These are phyloP conservation scores for Dasyurus viverrinus DNA, from an alignment of 2,113 vertebrate genomes.

Conservation along the genomic window DNA sequence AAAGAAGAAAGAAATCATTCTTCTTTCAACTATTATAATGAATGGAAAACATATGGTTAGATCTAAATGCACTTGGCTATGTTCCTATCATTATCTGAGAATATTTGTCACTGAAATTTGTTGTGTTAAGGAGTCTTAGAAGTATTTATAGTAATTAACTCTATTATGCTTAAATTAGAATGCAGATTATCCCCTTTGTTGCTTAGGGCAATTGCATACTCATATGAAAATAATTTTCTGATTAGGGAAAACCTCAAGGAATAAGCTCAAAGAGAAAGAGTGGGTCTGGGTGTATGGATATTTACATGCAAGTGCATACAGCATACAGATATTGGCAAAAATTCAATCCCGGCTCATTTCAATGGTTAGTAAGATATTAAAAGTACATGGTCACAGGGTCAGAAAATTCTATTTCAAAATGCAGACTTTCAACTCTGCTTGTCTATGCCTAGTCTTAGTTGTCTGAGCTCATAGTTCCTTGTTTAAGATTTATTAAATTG, in stretches of 20 bases:
- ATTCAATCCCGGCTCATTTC: background rate
- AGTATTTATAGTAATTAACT: slow-evolving; percentile 38
- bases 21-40: background rate
- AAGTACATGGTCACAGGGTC: background rate
- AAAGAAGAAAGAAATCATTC: slow-evolving; percentile 9
- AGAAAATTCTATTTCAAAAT: slow-evolving; percentile 6
- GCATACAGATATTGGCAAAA: background rate
- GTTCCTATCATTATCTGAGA: slow-evolving; percentile 42
- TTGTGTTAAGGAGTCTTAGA: slow-evolving; percentile 15
- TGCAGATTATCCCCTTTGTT: slow-evolving; percentile 10
- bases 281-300: background rate
- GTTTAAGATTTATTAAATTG: background rate
- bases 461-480: background rate
- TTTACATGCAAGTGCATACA: background rate
- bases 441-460: slow-evolving; percentile 12
- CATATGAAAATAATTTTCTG: slow-evolving; percentile 22
- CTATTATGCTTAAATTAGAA: slow-evolving; percentile 39
- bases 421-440: background rate
- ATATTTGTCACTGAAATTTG: slow-evolving; percentile 38
- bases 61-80: slow-evolving; percentile 26
- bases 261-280: background rate
- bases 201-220: slow-evolving; percentile 9
- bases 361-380: background rate
- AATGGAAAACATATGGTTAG: background rate
- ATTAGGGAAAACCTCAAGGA: background rate